Conservation (phyloP, 2,113 vertebrate species). For the Melanostigma gelatinosum region DNA sequence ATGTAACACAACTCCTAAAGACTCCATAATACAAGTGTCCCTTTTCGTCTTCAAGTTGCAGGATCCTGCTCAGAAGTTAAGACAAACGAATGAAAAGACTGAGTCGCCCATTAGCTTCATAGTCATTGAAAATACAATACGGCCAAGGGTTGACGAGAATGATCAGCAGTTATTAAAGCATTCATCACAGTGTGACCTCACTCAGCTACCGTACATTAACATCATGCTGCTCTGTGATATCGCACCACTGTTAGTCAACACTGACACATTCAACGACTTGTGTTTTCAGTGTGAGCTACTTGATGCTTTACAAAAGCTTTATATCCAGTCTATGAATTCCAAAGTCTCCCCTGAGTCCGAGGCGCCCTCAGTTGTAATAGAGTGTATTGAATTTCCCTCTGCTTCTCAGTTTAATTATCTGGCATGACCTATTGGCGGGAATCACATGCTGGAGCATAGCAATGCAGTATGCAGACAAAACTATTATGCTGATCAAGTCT, state of each 20-base stretch:
- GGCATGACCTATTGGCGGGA: slow-evolving; percentile 63
- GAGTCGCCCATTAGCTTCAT: neutral
- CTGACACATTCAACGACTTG: neutral
- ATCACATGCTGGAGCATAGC: slow-evolving; percentile 39
- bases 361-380: slow-evolving; percentile 49
- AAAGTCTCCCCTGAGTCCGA: slow-evolving; percentile 41
- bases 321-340: slow-evolving; percentile 43
- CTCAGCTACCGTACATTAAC: neutral
- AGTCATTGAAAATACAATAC: neutral
- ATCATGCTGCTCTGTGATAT: neutral
- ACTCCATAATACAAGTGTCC: neutral
- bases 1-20: neutral
- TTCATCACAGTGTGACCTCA: neutral
- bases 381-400: slow-evolving; percentile 66
- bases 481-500: slow-evolving; percentile 69
- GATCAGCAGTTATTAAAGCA: neutral
- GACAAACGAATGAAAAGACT: neutral
- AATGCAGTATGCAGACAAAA: slow-evolving; percentile 56
- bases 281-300: slow-evolving; percentile 10
- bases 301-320: slow-evolving; percentile 36
- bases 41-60: neutral
- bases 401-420: slow-evolving; percentile 70
- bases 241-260: neutral
- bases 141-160: neutral
- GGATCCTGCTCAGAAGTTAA: neutral